Percentiles rank a stretch among this genome's conserved stretches.
Evolutionary conservation across 2,888 invertebrate genomes (phyloP).

Genomic region (Leptopilina drosophilae): DNA sequence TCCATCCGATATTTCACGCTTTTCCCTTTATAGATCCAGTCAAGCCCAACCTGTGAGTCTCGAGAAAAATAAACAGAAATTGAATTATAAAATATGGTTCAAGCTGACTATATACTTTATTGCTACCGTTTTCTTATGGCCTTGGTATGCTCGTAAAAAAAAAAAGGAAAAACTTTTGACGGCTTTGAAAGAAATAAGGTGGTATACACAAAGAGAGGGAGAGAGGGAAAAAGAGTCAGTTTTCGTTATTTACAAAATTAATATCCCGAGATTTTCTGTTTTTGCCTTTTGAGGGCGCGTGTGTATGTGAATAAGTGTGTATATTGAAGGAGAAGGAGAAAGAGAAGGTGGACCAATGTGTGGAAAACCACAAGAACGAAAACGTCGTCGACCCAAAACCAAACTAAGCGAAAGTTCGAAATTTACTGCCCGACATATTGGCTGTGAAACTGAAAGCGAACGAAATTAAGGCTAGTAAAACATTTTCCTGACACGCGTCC

Average conservation of each 20-base stretch:
- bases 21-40: conserved; percentile 34
- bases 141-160: conserved; percentile 40
- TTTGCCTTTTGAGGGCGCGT: conserved; percentile 24
- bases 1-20: conserved; percentile 35
- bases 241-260: conserved; percentile 68
- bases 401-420: conserved; percentile 69
- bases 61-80: conserved; percentile 40
- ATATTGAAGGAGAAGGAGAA: no score
- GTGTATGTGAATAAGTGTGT: no score
- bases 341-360: conserved; percentile 30
- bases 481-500: conserved; percentile 70
- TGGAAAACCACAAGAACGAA: conserved; percentile 63
- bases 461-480: conserved; percentile 76
- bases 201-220: conserved; percentile 33
- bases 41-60: conserved; percentile 26
- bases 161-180: conserved; percentile 44
- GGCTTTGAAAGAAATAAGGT: conserved; percentile 7
- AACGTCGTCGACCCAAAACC: conserved; percentile 62
- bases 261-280: conserved; percentile 60
- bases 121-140: conserved; percentile 32
- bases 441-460: conserved; percentile 73
- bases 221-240: conserved; percentile 19
- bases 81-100: conserved; percentile 38
- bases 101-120: conserved; percentile 28
- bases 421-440: conserved; percentile 76